Evolutionary conservation across 2,113 vertebrate genomes (phyloP).

Genomic region (Cyanoderma ruficeps): DNA sequence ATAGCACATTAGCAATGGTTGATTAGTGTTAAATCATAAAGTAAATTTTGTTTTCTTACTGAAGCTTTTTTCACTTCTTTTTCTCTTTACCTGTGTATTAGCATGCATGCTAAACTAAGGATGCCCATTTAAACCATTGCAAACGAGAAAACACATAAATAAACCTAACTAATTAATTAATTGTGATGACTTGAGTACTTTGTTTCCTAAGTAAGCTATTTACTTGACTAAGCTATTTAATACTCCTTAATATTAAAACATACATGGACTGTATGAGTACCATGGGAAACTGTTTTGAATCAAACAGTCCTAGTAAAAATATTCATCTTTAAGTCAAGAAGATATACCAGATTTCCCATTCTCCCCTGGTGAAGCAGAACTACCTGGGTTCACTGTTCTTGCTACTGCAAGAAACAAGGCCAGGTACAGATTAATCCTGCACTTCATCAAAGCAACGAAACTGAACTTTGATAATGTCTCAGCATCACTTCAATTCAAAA

Average conservation of each 20-base stretch:
- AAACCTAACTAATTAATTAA: neutral
- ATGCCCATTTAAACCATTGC: neutral
- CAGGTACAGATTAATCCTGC: neutral
- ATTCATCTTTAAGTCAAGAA: neutral
- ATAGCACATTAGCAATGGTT: slow-evolving; percentile 61
- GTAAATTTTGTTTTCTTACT: slow-evolving; percentile 57
- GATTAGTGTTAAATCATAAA: slow-evolving; percentile 67
- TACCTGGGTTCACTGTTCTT: neutral
- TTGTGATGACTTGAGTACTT: neutral
- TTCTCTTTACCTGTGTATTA: neutral
- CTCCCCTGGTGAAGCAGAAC: neutral
- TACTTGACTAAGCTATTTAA: neutral
- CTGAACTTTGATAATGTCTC: neutral
- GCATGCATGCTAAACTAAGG: neutral
- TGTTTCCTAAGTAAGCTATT: neutral
- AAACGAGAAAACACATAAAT: neutral
- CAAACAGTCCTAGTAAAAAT: neutral
- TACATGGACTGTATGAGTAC: neutral
- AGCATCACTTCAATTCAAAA: neutral
- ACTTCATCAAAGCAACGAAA: neutral
- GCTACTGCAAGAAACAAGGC: neutral
- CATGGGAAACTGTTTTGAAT: neutral
- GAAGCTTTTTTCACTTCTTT: slow-evolving; percentile 4
- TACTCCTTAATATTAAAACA: neutral
- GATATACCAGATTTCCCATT: neutral